Evolutionary conservation across 2,113 vertebrate species (phyloP), one percentile per base, ranked within the genome.

Genomic region (Diphyllodes magnificus): DNA sequence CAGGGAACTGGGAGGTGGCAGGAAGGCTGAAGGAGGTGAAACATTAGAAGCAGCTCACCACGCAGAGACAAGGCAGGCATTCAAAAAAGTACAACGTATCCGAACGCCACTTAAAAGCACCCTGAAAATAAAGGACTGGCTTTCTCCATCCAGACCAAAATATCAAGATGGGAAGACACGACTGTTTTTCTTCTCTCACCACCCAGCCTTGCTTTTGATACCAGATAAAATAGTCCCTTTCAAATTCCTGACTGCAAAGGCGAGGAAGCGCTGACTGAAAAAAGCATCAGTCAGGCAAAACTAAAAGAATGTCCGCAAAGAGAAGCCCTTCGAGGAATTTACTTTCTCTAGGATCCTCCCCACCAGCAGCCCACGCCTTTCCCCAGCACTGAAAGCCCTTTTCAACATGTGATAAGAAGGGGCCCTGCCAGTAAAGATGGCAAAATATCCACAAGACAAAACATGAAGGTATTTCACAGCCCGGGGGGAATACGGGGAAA

Each of bases 281-380:
- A 88, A 90, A 94, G 33, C 44, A 21, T 47, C 69, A 83, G 39
- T 27, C 82, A 80, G 51, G 49, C 90, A 94, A 80, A 90, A 66
- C 79, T 60, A 82, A 93, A 95, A 90, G 85, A 63, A 44, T 66
- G 60, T 83, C 85, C 0, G 0, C n/a, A 44, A 79, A 71, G 40
- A 94, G 33, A 66, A 86, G 56, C 31, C 68, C 80, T 86, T 93
- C 12, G 0, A 97, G 86, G 92, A 97, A 96, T 93, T 66, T 63
- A 81, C 80, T 94, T 88, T 88, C 78, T 63, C 56, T 11, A 35
- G 22, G 31, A 92, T 88, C 66, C 88, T 90, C 40, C 71, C 47
- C 64, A 42, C 11, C 51, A 60, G 61, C 73, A 72, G 80, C 86
- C 88, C 64, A 42, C 8, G 1, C 54, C 2, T 0, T 28, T 60